Base-by-base conservation (phyloP, 2,797 vertebrate species). In the Halcyon smyrnensis region DNA sequence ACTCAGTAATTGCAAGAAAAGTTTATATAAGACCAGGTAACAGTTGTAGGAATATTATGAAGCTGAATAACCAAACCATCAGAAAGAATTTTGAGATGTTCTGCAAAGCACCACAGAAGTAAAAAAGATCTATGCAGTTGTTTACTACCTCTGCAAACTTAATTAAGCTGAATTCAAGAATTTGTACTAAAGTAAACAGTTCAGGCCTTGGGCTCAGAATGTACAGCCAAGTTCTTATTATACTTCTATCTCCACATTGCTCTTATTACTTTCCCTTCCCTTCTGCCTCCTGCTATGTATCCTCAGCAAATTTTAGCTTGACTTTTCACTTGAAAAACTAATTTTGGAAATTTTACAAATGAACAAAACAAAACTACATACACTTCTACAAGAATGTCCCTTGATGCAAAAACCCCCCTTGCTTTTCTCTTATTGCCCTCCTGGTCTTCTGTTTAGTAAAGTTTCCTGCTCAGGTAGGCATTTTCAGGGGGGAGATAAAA, bases 201-300 rank as follows among this genome's bases (percentile, higher is more conserved):
- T 77, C 69, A 86, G 48, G 68, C 80, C 70, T 91, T 75, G 36
- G 69, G 89, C 77, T 96, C 60, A 91, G 94, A 92, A 90, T 73
- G 48, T 84, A 71, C 71, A 74, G 63, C 45, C 73, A 89, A 94
- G 56, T 85, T 75, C 51, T 89, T 82, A 69, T 56, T 64, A 37
- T 19, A 75, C 8, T 68, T 93, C 19, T 57, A 71, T 45, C 32
- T 93, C 16, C 45, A 53, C 14, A 50, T 21, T 37, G 34, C 11
- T 69, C 17, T 92, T 85, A 87, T 87, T 75, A 68, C 30, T 78
- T 89, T 77, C 14, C 11, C 14, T 54, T 90, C 13, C 43, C 13
- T 82, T 81, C 36, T 60, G 14, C n/a, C 63, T 60, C 48, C 32
- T 8, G 3, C 13, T 85, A 34, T 64, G 39, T 11, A 37, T 74